phyloP scores from a whole-genome alignment of 2,797 vertebrate genomes.

The Mormyrops attenuatus region DNA sequence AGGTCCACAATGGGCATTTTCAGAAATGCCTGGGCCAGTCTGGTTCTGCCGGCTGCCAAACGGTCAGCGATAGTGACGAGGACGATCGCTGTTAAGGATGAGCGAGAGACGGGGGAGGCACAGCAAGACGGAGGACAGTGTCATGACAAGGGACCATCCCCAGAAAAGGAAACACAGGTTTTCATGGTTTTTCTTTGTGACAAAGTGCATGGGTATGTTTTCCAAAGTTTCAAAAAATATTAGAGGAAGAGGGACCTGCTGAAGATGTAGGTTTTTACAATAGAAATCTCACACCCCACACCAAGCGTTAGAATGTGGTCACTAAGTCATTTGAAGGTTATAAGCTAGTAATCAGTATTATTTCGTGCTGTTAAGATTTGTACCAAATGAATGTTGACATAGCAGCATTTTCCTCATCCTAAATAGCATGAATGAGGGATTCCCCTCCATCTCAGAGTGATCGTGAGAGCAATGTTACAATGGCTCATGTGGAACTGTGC shows the following conservation, averaged over 20 bases:
- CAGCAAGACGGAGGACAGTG: background rate
- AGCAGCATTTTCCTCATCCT: background rate
- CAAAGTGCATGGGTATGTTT: background rate
- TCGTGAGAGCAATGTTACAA: background rate
- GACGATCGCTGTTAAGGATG: constrained; percentile 86
- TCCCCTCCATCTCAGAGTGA: background rate
- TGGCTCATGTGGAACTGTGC: background rate
- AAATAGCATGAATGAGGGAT: background rate
- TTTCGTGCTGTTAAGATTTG: background rate
- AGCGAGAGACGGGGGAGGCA: background rate
- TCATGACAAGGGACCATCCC: background rate
- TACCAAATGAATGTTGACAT: background rate
- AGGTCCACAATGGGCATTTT: constrained; percentile 95
- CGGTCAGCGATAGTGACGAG: constrained; percentile 91
- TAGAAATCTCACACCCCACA: background rate
- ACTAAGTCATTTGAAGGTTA: background rate
- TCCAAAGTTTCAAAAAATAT: background rate
- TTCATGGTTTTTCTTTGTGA: background rate
- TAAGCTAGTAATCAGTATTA: background rate
- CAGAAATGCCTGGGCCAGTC: constrained; percentile 73
- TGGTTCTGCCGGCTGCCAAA: constrained; percentile 68
- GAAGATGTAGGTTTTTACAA: background rate
- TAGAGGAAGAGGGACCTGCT: background rate
- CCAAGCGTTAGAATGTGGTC: background rate
- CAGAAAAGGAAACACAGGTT: background rate